Evolutionary conservation across 1,140 invertebrate genomes (phyloP).

Genomic region (Pteromalus puparum): DNA sequence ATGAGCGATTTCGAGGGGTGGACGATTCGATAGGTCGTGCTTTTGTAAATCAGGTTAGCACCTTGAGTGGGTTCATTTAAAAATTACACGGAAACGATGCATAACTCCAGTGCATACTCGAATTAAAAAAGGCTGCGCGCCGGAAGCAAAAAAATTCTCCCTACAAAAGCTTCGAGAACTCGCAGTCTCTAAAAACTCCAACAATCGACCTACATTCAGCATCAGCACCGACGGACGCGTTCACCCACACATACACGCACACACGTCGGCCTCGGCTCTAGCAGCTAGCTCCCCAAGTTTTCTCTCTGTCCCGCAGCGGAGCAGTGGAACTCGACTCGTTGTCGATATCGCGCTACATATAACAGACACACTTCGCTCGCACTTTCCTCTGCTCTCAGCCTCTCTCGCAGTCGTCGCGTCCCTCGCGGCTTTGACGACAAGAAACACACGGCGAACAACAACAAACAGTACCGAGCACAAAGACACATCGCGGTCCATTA

Average conservation of each 20-base stretch:
- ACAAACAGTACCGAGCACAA: not conserved
- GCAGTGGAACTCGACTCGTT: not conserved
- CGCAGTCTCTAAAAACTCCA: not conserved
- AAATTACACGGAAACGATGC: too few species aligned
- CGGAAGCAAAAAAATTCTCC: not conserved
- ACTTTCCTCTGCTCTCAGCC: not conserved
- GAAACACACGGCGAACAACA: not conserved
- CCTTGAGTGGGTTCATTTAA: too few species aligned
- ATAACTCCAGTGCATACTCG: not conserved
- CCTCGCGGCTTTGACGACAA: not conserved
- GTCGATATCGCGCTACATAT: not conserved
- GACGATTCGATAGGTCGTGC: too few species aligned
- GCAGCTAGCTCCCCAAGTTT: not conserved
- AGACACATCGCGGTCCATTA: not conserved
- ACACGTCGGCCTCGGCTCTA: too few species aligned
- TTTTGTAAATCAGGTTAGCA: too few species aligned
- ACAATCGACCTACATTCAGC: not conserved
- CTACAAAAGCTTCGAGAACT: not conserved
- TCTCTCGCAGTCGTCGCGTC: not conserved
- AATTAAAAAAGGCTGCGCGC: not conserved
- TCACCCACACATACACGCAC: too few species aligned
- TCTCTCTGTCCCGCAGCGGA: not conserved
- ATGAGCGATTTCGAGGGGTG: slow-evolving; percentile 30
- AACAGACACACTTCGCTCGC: not conserved
- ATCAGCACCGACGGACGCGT: too few species aligned